Evolutionary conservation across 2,797 vertebrate species (phyloP).

Genomic region (Urophycis tenuis): DNA sequence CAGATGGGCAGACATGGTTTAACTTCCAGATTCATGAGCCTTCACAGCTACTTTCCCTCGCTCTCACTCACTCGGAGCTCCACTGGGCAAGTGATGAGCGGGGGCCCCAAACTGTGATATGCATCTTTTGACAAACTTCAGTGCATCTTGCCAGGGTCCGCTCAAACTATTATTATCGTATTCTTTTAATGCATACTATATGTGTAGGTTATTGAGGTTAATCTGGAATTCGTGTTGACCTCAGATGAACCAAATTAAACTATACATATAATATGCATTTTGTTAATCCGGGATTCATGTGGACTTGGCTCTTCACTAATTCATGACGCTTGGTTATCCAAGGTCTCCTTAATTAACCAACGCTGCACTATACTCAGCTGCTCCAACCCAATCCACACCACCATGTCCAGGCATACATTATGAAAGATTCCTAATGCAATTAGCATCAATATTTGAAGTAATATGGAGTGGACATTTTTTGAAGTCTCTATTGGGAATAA

Average conservation of each 20-base stretch:
- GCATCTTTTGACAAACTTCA: neutral
- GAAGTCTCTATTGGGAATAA: neutral
- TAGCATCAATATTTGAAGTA: neutral
- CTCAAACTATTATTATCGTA: neutral
- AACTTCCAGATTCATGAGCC: constrained; percentile 49
- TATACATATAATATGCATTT: neutral
- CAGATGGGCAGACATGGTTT: constrained; percentile 47
- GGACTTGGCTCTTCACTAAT: neutral
- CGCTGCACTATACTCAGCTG: neutral
- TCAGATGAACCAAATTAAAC: no score
- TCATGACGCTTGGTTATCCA: neutral
- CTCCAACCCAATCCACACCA: neutral
- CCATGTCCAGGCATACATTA: neutral
- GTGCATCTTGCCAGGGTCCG: neutral
- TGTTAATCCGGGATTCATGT: neutral
- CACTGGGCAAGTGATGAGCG: constrained; percentile 19
- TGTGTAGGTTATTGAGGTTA: neutral
- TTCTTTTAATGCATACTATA: neutral
- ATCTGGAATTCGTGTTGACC: no score
- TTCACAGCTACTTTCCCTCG: constrained; percentile 45
- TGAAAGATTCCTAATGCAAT: neutral
- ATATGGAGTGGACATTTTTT: neutral
- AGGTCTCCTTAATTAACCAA: neutral
- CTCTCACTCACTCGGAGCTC: constrained; percentile 20
- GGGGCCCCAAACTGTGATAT: neutral